Evolutionary conservation across 2,113 vertebrate species (phyloP).

Genomic region (Cynocephalus volans): DNA sequence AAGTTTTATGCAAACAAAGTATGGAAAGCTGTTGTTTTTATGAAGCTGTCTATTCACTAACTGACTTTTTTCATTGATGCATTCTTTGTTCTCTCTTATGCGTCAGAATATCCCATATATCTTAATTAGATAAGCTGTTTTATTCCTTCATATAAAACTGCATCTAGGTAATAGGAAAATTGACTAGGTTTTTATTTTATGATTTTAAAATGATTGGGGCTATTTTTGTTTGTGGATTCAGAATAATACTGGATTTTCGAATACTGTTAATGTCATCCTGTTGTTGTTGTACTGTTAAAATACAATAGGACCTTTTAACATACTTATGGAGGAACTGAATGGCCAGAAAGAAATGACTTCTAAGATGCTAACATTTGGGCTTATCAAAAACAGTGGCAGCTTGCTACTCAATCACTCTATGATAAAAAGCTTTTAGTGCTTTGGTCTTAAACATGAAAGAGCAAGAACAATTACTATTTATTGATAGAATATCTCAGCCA

Average conservation of each 20-base stretch:
- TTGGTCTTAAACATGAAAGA: not conserved
- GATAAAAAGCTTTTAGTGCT: not conserved
- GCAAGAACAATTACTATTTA: not conserved
- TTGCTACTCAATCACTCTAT: not conserved
- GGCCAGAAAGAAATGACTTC: not conserved
- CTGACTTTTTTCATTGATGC: not conserved
- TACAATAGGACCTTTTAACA: not conserved
- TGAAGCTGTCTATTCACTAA: not conserved
- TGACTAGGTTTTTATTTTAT: not conserved
- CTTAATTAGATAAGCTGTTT: not conserved
- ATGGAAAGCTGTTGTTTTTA: not conserved
- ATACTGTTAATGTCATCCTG: not conserved
- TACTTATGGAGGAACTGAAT: not conserved
- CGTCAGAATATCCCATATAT: not conserved
- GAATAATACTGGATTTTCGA: not conserved
- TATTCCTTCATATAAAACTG: not conserved
- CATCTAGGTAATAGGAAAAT: not conserved
- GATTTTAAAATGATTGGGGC: not conserved
- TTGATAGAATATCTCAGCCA: not conserved
- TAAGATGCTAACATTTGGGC: not conserved
- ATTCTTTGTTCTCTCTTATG: not conserved
- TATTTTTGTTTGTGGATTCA: constrained; percentile 38
- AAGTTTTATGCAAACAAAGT: not conserved
- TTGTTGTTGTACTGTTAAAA: not conserved
- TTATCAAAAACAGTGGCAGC: not conserved